Percentiles rank a stretch among this genome's conserved stretches.
Evolutionary conservation across 30 jellyfish, hydroid and myxozoan species (phyloP).

Genomic region (Chrysaora quinquecirrha): DNA sequence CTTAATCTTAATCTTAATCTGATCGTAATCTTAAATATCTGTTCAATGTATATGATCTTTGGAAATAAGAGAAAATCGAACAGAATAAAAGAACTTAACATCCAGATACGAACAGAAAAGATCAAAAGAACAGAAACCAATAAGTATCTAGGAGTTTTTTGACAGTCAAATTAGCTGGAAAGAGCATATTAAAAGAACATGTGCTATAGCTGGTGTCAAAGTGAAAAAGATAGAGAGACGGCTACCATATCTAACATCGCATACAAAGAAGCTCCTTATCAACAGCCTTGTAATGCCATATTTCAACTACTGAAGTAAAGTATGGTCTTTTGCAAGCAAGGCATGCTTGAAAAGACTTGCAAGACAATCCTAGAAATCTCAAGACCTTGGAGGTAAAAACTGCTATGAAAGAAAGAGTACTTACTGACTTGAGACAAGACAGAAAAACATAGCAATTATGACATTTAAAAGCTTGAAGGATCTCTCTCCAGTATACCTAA

Average conservation of each 20-base stretch:
- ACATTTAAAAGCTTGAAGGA: no score
- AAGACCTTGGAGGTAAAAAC: not conserved
- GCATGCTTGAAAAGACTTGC: conserved; percentile 15
- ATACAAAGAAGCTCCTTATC: no score
- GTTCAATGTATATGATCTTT: conserved; percentile 3
- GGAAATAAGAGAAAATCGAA: not conserved
- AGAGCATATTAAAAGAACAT: conserved; percentile 20
- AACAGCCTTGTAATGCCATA: no score
- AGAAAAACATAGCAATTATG: not conserved
- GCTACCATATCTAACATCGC: conserved; percentile 33
- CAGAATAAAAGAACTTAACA: not conserved
- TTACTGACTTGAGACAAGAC: not conserved
- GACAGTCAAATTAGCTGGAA: not conserved
- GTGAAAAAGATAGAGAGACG: conserved; percentile 5
- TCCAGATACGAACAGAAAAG: no score
- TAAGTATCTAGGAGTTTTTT: not conserved
- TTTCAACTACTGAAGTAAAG: conserved; percentile 20
- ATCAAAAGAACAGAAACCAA: not conserved
- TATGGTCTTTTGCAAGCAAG: conserved; percentile 22
- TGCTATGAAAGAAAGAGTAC: not conserved
- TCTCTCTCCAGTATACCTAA: not conserved
- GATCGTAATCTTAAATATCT: no score
- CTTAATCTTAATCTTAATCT: no score
- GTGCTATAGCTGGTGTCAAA: conserved; percentile 18
- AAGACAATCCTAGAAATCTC: not conserved